phyloP scores from a whole-genome alignment of 1,140 invertebrate genomes.

The Hyles vespertilio region DNA sequence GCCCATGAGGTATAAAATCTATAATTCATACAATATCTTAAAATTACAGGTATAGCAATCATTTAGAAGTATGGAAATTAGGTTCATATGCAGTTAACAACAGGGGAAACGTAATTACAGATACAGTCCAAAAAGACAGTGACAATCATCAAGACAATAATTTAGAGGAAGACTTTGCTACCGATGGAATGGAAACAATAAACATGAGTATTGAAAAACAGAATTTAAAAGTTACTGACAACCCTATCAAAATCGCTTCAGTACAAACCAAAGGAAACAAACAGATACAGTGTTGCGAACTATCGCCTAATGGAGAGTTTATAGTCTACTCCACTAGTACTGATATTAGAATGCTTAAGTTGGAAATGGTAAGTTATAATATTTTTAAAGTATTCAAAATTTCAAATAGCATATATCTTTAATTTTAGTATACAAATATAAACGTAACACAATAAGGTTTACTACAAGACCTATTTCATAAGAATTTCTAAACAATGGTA shows the following conservation, averaged over 20 bases:
- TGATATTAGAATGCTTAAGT: conserved; percentile 81
- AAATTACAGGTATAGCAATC: conserved; percentile 77
- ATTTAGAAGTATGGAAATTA: conserved; percentile 81
- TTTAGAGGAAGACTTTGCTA: conserved; percentile 45
- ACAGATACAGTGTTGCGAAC: conserved; percentile 79
- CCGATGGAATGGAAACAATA: conserved; percentile 27
- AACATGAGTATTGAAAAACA: conserved; percentile 26
- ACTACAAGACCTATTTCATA: too few species aligned
- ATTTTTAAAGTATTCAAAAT: too few species aligned
- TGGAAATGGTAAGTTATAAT: conserved; percentile 72
- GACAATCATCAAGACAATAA: conserved; percentile 28
- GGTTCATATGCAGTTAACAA: conserved; percentile 64
- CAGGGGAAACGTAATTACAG: conserved; percentile 41
- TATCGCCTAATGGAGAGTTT: conserved; percentile 81
- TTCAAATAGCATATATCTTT: too few species aligned
- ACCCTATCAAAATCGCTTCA: conserved; percentile 81
- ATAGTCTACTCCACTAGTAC: conserved; percentile 85
- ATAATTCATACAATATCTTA: too few species aligned
- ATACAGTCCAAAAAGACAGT: conserved; percentile 25
- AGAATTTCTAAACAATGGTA: too few species aligned
- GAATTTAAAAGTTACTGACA: conserved; percentile 68
- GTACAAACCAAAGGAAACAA: conserved; percentile 79
- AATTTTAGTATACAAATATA: too few species aligned
- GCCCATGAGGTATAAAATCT: too few species aligned
- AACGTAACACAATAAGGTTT: too few species aligned